Percentiles rank a stretch among this genome's conserved stretches.
Conservation (phyloP, 30 jellyfish, hydroid and myxozoan genomes). For the Turritopsis rubra region DNA sequence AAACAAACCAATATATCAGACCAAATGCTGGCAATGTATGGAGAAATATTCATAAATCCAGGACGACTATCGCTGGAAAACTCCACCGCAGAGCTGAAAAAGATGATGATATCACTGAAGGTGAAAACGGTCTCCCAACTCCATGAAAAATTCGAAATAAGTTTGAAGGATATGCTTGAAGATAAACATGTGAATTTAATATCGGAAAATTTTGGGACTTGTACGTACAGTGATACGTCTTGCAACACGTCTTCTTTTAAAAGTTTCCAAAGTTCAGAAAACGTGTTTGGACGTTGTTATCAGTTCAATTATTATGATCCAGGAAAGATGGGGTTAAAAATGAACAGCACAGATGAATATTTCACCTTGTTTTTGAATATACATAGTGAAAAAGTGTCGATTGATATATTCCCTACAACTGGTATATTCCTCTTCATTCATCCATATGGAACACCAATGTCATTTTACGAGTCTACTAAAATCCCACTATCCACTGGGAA, state of each 20-base stretch:
- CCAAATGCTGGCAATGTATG: not conserved
- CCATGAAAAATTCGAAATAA: not conserved
- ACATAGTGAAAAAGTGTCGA: not conserved
- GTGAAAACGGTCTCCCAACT: not conserved
- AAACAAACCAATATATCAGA: not conserved
- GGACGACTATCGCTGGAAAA: not conserved
- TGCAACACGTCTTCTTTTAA: not conserved
- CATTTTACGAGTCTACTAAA: not conserved
- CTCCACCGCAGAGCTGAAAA: slow-evolving; percentile 3
- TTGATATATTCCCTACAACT: not conserved
- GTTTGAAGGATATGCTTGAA: not conserved
- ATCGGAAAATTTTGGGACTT: not conserved
- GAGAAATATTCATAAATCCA: not conserved
- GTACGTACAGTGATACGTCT: not conserved
- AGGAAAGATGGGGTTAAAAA: not conserved
- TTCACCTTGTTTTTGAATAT: not conserved
- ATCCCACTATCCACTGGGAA: not conserved
- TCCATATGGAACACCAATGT: not conserved
- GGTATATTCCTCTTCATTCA: not conserved
- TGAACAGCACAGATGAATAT: not conserved
- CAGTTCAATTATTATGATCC: not conserved
- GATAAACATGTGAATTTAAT: not conserved
- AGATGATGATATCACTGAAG: not conserved
- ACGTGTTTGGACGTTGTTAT: not conserved
- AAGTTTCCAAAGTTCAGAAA: not conserved